phyloP scores from a whole-genome alignment of 2,888 invertebrate genomes.

The Cerastoderma edule region DNA sequence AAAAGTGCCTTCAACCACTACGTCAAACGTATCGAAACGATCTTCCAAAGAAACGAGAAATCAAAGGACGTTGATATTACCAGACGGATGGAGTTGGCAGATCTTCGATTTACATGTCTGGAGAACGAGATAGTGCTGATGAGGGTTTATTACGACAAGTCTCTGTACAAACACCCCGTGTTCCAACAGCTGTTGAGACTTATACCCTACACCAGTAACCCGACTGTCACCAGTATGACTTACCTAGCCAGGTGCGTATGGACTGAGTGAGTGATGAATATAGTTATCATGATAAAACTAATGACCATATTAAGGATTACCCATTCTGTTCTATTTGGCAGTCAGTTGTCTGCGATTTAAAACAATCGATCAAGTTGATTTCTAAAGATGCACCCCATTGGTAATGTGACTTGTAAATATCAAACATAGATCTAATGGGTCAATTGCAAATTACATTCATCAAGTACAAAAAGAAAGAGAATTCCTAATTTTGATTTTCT shows the following conservation, averaged over 20 bases:
- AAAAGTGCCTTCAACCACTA: slow-evolving; percentile 7
- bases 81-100: slow-evolving; percentile 32
- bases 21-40: slow-evolving; percentile 11
- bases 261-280: too few relatives aligned
- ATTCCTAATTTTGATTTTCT: too few relatives aligned
- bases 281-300: too few relatives aligned
- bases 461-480: too few relatives aligned
- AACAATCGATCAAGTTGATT: too few relatives aligned
- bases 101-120: slow-evolving; percentile 33
- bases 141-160: slow-evolving; percentile 34
- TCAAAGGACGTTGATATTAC: not conserved
- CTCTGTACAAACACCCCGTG: slow-evolving; percentile 24
- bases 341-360: too few relatives aligned
- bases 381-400: too few relatives aligned
- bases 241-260: slow-evolving; percentile 49
- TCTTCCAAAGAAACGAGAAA: slow-evolving; percentile 8
- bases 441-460: too few relatives aligned
- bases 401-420: too few relatives aligned
- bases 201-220: slow-evolving; percentile 51
- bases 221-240: slow-evolving; percentile 42
- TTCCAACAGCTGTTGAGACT: slow-evolving; percentile 37
- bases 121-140: slow-evolving; percentile 26
- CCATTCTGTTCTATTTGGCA: too few relatives aligned
- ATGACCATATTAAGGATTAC: too few relatives aligned
- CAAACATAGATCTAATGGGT: too few relatives aligned